A percentile compares a stretch with the other conserved stretches of the same genome.
These are phyloP conservation scores for Drosophila putrida DNA, from an alignment of 2,888 invertebrate genomes.

Conservation along the genomic window DNA sequence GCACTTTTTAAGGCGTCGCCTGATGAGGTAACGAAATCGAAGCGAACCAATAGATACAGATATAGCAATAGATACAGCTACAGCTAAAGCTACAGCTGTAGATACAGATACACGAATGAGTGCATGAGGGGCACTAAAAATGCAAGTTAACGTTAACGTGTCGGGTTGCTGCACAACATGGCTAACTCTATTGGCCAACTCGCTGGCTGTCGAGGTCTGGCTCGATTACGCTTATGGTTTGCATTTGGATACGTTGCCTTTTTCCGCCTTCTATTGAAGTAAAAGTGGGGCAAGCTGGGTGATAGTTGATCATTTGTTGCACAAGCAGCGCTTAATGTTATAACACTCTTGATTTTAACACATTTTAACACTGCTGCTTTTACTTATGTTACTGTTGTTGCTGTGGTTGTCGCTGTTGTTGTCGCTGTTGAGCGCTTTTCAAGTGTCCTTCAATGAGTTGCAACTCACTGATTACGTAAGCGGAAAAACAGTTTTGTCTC, in stretches of 20 bases:
- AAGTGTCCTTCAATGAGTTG: slow-evolving; percentile 67
- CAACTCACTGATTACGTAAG: slow-evolving; percentile 58
- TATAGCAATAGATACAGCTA: slow-evolving; percentile 29
- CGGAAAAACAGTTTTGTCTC: slow-evolving; percentile 44
- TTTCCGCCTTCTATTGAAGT: slow-evolving; percentile 45
- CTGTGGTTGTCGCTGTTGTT: neutral
- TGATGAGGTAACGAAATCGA: slow-evolving; percentile 79
- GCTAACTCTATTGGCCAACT: slow-evolving; percentile 17
- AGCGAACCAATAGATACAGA: slow-evolving; percentile 53
- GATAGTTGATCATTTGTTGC: slow-evolving; percentile 77
- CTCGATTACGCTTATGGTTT: slow-evolving; percentile 63
- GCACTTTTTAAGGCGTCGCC: slow-evolving; percentile 69
- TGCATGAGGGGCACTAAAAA: slow-evolving; percentile 40
- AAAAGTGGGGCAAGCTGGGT: slow-evolving; percentile 73
- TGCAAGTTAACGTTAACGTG: slow-evolving; percentile 70
- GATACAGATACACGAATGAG: slow-evolving; percentile 15
- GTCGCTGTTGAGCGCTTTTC: slow-evolving; percentile 28
- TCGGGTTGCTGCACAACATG: slow-evolving; percentile 59
- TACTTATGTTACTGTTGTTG: slow-evolving; percentile 7
- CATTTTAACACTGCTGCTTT: slow-evolving; percentile 48
- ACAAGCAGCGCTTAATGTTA: slow-evolving; percentile 64
- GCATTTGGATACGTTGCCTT: slow-evolving; percentile 55
- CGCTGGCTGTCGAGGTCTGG: slow-evolving; percentile 25
- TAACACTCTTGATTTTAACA: slow-evolving; percentile 70
- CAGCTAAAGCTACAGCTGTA: slow-evolving; percentile 37